These are phyloP conservation scores for Calameuta pallipes DNA, from an alignment of 2,888 invertebrate species.

Conservation along the genomic window DNA sequence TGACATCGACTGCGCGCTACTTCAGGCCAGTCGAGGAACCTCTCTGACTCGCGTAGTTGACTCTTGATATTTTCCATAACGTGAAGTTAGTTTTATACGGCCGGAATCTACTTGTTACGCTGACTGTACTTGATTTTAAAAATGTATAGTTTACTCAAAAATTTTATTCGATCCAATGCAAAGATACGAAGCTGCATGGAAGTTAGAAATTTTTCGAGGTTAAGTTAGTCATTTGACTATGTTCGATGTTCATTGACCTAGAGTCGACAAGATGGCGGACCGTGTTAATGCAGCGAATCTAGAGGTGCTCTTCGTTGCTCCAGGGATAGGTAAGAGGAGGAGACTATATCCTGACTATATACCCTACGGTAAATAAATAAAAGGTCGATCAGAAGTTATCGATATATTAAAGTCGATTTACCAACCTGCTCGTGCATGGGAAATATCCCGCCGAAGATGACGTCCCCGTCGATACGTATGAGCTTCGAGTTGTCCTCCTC, in stretches of 20 bases:
- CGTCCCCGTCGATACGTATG: slow-evolving; percentile 70
- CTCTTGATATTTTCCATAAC: background rate
- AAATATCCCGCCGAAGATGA: slow-evolving; percentile 77
- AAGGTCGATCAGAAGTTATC: background rate
- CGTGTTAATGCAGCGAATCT: background rate
- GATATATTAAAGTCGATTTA: background rate
- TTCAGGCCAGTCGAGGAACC: background rate
- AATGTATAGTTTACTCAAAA: too few species aligned
- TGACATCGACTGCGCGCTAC: background rate
- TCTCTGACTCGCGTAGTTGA: background rate
- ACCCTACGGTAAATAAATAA: background rate
- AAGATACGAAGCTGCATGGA: background rate
- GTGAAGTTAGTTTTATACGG: too few species aligned
- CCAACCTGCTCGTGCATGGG: slow-evolving; percentile 74
- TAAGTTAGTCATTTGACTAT: background rate
- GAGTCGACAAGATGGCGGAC: background rate
- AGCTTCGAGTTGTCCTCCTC: slow-evolving; percentile 66
- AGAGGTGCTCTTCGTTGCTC: background rate
- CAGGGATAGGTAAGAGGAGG: background rate
- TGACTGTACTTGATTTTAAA: too few species aligned
- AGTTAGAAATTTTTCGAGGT: background rate
- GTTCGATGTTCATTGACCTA: background rate
- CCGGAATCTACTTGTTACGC: too few species aligned
- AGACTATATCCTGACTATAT: background rate
- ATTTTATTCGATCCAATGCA: too few species aligned